Evolutionary conservation across 2,797 vertebrate genomes (phyloP), one percentile per base, ranked within the genome.

Genomic region (Peromyscus eremicus): DNA sequence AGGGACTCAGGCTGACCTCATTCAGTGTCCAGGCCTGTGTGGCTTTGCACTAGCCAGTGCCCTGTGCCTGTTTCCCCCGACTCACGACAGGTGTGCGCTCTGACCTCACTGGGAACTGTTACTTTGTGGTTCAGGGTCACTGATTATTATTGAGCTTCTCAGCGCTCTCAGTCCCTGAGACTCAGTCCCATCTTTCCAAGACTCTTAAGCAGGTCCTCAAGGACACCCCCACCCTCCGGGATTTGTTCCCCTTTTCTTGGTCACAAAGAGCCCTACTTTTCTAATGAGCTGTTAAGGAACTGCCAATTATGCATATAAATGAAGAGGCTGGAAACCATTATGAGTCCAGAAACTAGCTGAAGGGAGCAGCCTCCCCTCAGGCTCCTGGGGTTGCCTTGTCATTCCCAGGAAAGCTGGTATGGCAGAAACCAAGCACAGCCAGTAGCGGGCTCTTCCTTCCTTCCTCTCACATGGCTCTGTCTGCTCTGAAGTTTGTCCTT

Each of bases 221-320:
- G 94, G 93, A 88, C 68, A 5, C 14, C 60, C 81, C 37, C n/a
- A 62, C 23, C 80, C 71, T n/a, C n/a, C 52, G 95, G 94, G 96
- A 97, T 92, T 92, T 75, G 76, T 85, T 96, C 76, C 87, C 77
- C 71, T 95, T 95, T 89, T 89, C 46, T 96, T 97, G 95, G 92
- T 94, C 95, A 94, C 95, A 94, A 85, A 91, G 82, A 98, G 95
- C 46, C 94, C 94, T 97, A 94, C 91, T 98, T 96, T 97, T 49
- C 87, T 97, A 96, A 97, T 94, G 93, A 98, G 90, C 92, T 97
- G 94, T 93, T 94, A 94, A 96, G 64, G 57, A 97, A 75, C 89
- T 96, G 96, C 96, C 93, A 95, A 93, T 98, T 97, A 97, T 0
- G 11, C 75, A 96, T 97, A 94, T 68, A 97, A 96, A 95, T 94